Percentiles rank a stretch among this genome's conserved stretches.
These are phyloP conservation scores for Protophormia terraenovae DNA, from an alignment of 2,888 invertebrate species.

Conservation along the genomic window DNA sequence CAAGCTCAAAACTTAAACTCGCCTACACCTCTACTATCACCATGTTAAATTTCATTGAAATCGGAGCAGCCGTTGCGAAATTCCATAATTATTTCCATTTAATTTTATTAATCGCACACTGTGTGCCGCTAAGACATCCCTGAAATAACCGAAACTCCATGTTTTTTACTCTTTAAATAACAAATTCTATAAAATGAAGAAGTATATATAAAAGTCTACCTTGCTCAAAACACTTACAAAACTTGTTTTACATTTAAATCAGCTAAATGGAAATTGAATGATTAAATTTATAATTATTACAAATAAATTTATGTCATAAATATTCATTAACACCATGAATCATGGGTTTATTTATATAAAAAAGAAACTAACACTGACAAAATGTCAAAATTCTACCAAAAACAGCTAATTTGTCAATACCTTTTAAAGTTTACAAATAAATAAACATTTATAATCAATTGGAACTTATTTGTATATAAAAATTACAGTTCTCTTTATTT, in stretches of 20 bases:
- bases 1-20: too few species aligned
- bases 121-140: too few species aligned
- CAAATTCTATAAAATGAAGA: neutral
- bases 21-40: too few species aligned
- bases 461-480: neutral
- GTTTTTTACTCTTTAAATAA: too few species aligned
- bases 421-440: neutral
- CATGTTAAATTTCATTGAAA: too few species aligned
- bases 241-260: neutral
- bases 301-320: neutral
- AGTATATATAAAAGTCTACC: neutral
- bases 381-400: neutral
- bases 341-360: neutral
- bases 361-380: neutral
- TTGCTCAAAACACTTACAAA: neutral
- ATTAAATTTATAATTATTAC: neutral
- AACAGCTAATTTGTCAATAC: neutral
- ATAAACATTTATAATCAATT: neutral
- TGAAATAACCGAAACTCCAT: too few species aligned
- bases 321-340: neutral
- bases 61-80: too few species aligned
- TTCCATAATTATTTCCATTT: too few species aligned
- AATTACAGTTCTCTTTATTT: neutral
- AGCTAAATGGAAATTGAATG: neutral
- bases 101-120: too few species aligned